Evolutionary conservation across 2,113 vertebrate species (phyloP).

Genomic region (Actenoides hombroni): DNA sequence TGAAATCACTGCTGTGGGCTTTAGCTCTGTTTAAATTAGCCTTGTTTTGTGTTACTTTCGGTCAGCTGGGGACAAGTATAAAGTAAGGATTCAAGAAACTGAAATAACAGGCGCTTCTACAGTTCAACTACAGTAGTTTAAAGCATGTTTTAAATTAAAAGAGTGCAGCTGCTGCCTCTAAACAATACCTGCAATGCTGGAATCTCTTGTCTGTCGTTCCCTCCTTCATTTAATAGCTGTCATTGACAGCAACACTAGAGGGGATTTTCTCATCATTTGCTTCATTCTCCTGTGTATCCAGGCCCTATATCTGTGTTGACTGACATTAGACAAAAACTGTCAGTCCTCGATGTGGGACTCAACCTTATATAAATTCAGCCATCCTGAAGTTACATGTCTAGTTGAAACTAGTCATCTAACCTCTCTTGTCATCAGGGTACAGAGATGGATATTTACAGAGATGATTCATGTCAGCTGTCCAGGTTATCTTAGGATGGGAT

Average conservation of each 20-base stretch:
- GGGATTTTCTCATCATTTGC: slow-evolving; percentile 20
- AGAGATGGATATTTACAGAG: background rate
- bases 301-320: background rate
- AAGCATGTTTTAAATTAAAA: slow-evolving; percentile 27
- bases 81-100: background rate
- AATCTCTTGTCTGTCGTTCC: background rate
- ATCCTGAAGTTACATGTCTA: background rate
- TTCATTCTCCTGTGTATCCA: background rate
- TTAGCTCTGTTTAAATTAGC: slow-evolving; percentile 27
- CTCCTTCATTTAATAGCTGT: slow-evolving; percentile 18
- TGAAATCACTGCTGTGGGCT: slow-evolving; percentile 12
- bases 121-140: background rate
- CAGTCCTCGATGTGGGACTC: background rate
- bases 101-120: background rate
- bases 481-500: background rate
- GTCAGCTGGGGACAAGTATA: background rate
- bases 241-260: slow-evolving; percentile 24
- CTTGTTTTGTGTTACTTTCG: slow-evolving; percentile 13
- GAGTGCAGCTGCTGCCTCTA: background rate
- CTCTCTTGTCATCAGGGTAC: background rate
- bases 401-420: background rate
- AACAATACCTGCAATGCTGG: background rate
- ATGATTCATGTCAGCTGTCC: background rate
- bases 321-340: background rate
- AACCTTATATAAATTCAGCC: background rate